Evolutionary conservation across 1,140 invertebrate genomes (phyloP).

Genomic region (Campoletis sonorensis): DNA sequence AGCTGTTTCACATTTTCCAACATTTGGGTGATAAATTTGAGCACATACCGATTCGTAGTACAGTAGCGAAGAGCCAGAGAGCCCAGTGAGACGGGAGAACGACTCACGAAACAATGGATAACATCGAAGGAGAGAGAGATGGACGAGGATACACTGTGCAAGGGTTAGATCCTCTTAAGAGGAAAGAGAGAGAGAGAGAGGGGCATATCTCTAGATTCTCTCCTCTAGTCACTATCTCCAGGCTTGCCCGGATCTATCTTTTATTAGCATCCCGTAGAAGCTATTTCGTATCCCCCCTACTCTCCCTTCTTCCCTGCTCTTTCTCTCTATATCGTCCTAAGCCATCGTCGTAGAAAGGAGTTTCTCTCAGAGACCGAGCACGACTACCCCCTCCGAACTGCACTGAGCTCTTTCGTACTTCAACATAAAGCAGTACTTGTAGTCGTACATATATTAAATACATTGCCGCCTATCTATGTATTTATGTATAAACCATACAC

Average conservation of each 20-base stretch:
- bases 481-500: constrained; percentile 24
- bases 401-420: constrained; percentile 21
- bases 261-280: constrained; percentile 74
- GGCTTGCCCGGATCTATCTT: constrained; percentile 68
- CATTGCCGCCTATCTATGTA: not conserved
- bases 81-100: constrained; percentile 45
- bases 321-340: constrained; percentile 68
- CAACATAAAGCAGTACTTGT: constrained; percentile 23
- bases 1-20: constrained; percentile 48
- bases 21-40: constrained; percentile 50
- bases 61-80: constrained; percentile 11
- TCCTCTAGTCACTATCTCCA: constrained; percentile 61
- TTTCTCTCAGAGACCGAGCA: constrained; percentile 67
- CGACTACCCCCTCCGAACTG: constrained; percentile 46
- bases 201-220: constrained; percentile 34
- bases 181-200: constrained; percentile 24
- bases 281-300: constrained; percentile 66
- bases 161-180: constrained; percentile 14
- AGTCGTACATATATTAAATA: constrained; percentile 21
- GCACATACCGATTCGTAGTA: constrained; percentile 43
- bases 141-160: constrained; percentile 36
- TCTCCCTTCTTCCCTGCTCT: not conserved
- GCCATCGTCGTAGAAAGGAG: constrained; percentile 58
- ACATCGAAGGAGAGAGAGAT: constrained; percentile 32
- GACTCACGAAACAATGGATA: constrained; percentile 67